Conservation (phyloP, 2,888 invertebrate genomes). For the Lapara coniferarum region DNA sequence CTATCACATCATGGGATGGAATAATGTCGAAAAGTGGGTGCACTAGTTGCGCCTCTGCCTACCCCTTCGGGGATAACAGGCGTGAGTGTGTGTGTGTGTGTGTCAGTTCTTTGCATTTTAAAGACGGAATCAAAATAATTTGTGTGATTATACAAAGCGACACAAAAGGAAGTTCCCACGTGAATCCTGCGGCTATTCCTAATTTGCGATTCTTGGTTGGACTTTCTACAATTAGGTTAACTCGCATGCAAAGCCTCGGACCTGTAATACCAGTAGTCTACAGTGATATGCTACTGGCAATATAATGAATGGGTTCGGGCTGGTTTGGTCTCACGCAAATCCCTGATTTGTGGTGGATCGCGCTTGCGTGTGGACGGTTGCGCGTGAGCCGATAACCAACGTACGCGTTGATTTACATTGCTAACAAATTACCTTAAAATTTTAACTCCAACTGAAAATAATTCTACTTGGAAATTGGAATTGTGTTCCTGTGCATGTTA, state of each 20-base stretch:
- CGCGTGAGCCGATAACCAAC: conserved; percentile 48
- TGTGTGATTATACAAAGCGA: conserved; percentile 18
- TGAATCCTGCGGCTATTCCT: conserved; percentile 19
- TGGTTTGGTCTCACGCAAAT: conserved; percentile 60
- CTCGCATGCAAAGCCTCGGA: conserved; percentile 59
- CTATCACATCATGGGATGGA: no score
- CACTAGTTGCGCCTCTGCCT: no score
- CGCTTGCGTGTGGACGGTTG: conserved; percentile 49
- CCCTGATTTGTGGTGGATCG: conserved; percentile 41
- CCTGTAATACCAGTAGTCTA: conserved; percentile 76
- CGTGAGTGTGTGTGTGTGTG: no score
- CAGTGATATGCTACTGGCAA: conserved; percentile 63
- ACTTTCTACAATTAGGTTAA: conserved; percentile 75
- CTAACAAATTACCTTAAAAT: conserved; percentile 35
- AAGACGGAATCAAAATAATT: conserved; percentile 4
- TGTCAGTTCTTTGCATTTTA: background rate
- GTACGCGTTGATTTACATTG: conserved; percentile 35
- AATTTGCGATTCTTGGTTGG: conserved; percentile 72
- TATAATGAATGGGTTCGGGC: conserved; percentile 62
- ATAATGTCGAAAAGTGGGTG: no score
- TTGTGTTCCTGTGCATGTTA: conserved; percentile 2
- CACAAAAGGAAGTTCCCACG: conserved; percentile 27
- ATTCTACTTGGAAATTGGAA: background rate
- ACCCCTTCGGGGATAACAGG: no score
- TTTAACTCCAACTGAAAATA: background rate